Percentiles rank a stretch among this genome's conserved stretches.
These are phyloP conservation scores for Dendrocincla fuliginosa DNA, from an alignment of 2,797 vertebrate genomes.

Conservation along the genomic window DNA sequence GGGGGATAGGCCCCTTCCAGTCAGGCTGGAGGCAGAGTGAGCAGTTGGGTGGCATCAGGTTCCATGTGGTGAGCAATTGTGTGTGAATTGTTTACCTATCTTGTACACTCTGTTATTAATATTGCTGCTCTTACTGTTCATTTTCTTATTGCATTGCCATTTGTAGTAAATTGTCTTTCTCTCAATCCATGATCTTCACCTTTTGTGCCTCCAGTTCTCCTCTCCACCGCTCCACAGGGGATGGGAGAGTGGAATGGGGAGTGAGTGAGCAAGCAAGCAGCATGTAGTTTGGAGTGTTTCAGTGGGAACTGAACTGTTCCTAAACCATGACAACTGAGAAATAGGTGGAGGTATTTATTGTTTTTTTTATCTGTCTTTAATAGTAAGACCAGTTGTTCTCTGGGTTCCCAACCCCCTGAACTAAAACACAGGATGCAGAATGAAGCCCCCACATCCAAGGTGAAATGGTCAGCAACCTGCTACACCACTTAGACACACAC, in stretches of 20 bases:
- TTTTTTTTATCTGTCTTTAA: not conserved
- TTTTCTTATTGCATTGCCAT: not conserved
- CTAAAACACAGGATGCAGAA: not conserved
- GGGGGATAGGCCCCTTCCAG: not conserved
- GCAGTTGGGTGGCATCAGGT: too few species aligned
- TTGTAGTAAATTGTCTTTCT: not conserved
- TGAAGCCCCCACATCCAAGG: not conserved
- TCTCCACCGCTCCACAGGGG: not conserved
- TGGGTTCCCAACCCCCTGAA: not conserved
- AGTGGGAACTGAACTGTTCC: not conserved
- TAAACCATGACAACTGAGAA: not conserved
- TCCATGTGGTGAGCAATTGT: too few species aligned
- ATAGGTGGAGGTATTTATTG: not conserved
- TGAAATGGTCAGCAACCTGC: not conserved
- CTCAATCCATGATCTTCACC: not conserved
- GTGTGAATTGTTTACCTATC: not conserved
- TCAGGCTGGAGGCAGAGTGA: not conserved
- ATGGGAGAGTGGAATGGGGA: not conserved
- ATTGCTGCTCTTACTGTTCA: not conserved
- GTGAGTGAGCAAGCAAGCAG: not conserved
- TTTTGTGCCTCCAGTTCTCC: not conserved
- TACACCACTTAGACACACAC: not conserved
- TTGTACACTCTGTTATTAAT: not conserved
- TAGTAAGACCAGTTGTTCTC: not conserved
- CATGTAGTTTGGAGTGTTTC: not conserved